Evolutionary conservation across 30 jellyfish, hydroid and myxozoan genomes (phyloP), one percentile per base, ranked within the genome.

Genomic region (Aurelia sp.): DNA sequence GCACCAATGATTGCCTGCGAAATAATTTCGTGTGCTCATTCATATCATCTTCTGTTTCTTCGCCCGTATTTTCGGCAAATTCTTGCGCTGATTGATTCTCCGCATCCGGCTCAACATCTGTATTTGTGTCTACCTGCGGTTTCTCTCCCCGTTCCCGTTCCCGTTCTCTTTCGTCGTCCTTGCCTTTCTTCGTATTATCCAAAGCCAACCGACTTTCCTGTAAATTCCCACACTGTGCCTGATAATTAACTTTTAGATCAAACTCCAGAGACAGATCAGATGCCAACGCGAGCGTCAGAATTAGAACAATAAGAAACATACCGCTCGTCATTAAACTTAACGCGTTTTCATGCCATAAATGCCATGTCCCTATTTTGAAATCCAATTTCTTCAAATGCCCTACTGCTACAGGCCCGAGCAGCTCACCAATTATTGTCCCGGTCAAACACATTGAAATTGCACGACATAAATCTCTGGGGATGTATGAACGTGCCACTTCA

Each of bases 401-500:
- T 5, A 51, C 64, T 0, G 74, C 84, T 13, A 59, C 59, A n/a
- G 91, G 91, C 22, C 91, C 91, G 35, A 72, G 78, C 27, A 82
- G 71, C 3, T 12, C 55, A 4, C 91, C 91, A 0, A 62, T 18
- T 6, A 62, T 66, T 21, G 78, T 5, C 44, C 85, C 91, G 5
- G 53, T 50, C 17, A 47, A 59, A 23, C 83, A 68, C 83, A 68
- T 60, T 31, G 91, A 40, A 27, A 82, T 27, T 30, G 88, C 84
- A 69, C 85, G 84, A 51, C 74, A 57, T 31, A 82, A 47, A 23
- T 82, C 91, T 37, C 69, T 44, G 60, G 91, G 84, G 31, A 73
- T 41, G 72, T 82, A 82, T 23, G 91, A 82, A 5, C 91, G 59
- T 6, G 84, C 84, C 18, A 82, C 84, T 71, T 82, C 91, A 33